These are phyloP conservation scores for Ochotona princeps DNA, from an alignment of 2,113 vertebrate species.

Conservation along the genomic window DNA sequence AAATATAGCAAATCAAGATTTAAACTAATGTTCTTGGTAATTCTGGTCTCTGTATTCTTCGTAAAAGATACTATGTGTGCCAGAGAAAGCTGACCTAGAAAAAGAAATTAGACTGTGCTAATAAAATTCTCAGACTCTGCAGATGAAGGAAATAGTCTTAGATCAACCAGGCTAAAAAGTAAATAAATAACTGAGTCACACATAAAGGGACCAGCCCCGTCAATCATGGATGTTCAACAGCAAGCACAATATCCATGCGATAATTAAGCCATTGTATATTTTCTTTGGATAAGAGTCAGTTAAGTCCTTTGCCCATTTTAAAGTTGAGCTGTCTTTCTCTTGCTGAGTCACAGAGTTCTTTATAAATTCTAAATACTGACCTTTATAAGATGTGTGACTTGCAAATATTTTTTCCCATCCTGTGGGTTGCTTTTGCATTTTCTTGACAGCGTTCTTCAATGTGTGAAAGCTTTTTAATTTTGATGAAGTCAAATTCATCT, in stretches of 20 bases:
- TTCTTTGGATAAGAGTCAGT: not conserved
- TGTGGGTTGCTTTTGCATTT: not conserved
- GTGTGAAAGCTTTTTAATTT: not conserved
- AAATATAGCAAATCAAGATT: too few species aligned
- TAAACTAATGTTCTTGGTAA: too few species aligned
- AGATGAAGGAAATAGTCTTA: not conserved
- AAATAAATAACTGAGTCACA: not conserved
- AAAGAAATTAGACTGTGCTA: not conserved
- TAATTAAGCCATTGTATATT: not conserved
- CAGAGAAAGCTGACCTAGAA: not conserved
- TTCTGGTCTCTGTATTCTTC: too few species aligned
- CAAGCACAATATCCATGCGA: not conserved
- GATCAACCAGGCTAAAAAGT: not conserved
- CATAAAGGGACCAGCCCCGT: not conserved
- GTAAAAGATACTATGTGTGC: not conserved
- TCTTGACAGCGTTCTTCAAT: not conserved
- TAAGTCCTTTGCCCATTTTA: not conserved
- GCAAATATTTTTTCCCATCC: not conserved
- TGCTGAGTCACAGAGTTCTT: not conserved
- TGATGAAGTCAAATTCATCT: not conserved
- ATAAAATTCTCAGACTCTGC: conserved; percentile 46
- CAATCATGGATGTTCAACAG: not conserved
- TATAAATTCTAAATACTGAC: not conserved
- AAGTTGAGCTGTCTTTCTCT: not conserved
- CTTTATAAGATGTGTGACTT: not conserved